Base-by-base conservation (phyloP, 2,888 invertebrate species). In the Hydrotaea diabolus region DNA sequence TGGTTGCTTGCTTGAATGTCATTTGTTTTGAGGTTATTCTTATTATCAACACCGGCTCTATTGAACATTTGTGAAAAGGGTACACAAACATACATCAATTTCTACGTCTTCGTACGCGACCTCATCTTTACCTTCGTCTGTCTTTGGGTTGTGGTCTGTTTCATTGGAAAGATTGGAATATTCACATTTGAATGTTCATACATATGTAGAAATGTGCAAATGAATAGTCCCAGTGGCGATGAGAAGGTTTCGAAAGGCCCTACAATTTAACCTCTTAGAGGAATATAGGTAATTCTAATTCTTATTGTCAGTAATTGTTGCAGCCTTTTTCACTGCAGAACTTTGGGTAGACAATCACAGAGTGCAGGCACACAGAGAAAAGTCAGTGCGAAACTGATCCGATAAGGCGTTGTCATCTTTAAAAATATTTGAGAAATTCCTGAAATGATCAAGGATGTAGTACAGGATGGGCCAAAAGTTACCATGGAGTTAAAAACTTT, bases 31-130 rank as follows among this genome's bases (percentile, higher is more conserved):
- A 69, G 69, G 46, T 69, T 69, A 69, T 66, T 39, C 66, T 66
- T 69, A 69, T 69, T 69, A 46, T 69, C 46, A 46, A 23, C 46
- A 46, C 69, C 69, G 69, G 69, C 69, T 69, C 69, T 69, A 69
- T 46, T 69, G 69, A 69, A 69, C 69, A 69, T 69, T 69, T 69
- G 69, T 69, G 69, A 69, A 69, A 46, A 69, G 69, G 69, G 69
- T 69, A 21, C 17, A 46, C 69, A 46, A 69, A 69, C 69, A 69
- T 69, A 69, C 69, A 69, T 69, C 69, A 69, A 69, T 69, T 69
- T 69, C 62, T 57, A 11, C 31, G 62, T 62, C 62, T 62, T 31
- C 46, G 69, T 11, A 11, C 19, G 64, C 59, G 39, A 21, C 39
- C 13, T 21, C 43, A 46, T 15, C 69, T 46, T 46, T 19, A 5